A percentile compares a stretch with the other conserved stretches of the same genome.
Conservation (phyloP, 2,888 invertebrate genomes). For the Cyclophora albipunctata region DNA sequence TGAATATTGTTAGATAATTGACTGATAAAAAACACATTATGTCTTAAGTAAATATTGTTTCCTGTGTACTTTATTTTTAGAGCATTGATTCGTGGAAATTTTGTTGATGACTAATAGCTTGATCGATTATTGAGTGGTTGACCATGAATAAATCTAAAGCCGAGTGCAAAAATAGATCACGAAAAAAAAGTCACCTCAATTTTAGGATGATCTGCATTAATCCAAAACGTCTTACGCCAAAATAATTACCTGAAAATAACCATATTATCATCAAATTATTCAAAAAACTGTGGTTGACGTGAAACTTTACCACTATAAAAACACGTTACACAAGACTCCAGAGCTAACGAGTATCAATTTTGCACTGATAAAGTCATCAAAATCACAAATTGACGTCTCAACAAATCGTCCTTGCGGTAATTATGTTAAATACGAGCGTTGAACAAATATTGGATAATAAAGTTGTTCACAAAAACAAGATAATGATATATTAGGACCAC, state of each 20-base stretch:
- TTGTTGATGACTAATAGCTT: not conserved
- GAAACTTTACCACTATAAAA: too few species aligned
- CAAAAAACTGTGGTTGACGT: too few species aligned
- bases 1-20: conserved; percentile 7
- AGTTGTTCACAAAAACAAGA: conserved; percentile 34
- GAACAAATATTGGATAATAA: conserved; percentile 50
- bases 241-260: conserved; percentile 4
- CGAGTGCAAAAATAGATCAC: too few species aligned
- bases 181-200: too few species aligned
- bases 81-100: not conserved
- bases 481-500: conserved; percentile 47
- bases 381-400: conserved; percentile 20
- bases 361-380: conserved; percentile 37
- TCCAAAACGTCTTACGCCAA: too few species aligned
- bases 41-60: conserved; percentile 8
- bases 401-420: conserved; percentile 26
- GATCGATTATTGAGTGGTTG: not conserved
- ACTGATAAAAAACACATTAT: conserved; percentile 9
- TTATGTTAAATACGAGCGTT: conserved; percentile 32
- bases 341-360: conserved; percentile 22
- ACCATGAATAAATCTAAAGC: too few species aligned
- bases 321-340: too few species aligned
- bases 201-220: too few species aligned
- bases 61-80: not conserved
- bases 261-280: not conserved